A percentile compares a stretch with the other conserved stretches of the same genome.
These are phyloP conservation scores for Cariama cristata DNA, from an alignment of 2,113 vertebrate genomes.

Conservation along the genomic window DNA sequence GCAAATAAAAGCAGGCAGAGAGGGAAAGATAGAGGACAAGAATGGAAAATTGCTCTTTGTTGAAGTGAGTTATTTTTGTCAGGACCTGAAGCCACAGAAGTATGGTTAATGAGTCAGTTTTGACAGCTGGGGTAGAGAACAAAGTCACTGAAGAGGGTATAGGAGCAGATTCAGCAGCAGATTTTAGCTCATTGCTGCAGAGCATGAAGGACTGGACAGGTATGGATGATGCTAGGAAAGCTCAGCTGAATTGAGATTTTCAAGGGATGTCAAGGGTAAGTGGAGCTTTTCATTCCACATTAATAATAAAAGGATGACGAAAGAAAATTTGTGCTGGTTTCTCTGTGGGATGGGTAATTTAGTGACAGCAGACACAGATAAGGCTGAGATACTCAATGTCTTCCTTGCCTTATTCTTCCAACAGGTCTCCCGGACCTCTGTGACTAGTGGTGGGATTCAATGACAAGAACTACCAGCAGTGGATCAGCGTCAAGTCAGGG, in stretches of 20 bases:
- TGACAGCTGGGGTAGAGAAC: neutral
- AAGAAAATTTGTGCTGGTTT: neutral
- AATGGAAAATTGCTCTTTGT: constrained; percentile 1
- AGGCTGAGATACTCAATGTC: neutral
- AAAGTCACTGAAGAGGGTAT: neutral
- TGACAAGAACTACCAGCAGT: neutral
- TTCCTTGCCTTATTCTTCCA: neutral
- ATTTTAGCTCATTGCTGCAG: neutral
- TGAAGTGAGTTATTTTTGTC: neutral
- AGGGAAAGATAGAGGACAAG: neutral
- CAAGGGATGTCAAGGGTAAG: neutral
- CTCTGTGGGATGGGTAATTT: neutral
- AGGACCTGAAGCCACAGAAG: neutral
- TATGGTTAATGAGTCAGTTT: neutral
- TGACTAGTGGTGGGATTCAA: neutral
- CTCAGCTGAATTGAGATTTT: neutral
- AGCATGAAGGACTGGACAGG: fast-evolving
- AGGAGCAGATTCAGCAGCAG: neutral
- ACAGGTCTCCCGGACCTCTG: neutral
- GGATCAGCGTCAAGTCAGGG: neutral
- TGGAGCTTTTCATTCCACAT: neutral
- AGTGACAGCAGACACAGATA: neutral
- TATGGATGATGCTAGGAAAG: neutral
- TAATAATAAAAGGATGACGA: neutral
- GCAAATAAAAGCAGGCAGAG: neutral